Evolutionary conservation across 2,113 vertebrate species (phyloP).

Genomic region (Petroica traversi): DNA sequence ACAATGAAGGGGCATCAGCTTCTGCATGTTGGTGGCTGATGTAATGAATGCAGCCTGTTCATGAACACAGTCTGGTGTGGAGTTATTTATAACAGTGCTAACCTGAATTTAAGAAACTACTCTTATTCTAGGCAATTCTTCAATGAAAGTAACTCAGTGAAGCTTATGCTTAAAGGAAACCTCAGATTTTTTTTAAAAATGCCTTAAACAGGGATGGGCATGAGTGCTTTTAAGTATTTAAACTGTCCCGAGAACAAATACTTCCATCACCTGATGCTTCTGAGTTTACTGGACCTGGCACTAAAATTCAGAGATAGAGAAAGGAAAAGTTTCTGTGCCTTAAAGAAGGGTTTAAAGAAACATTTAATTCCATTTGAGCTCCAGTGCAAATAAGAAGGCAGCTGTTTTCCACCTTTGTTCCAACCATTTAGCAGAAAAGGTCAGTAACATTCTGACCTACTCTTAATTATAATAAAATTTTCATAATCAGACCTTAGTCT

Average conservation of each 20-base stretch:
- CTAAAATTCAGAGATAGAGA: background rate
- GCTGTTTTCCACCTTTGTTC: background rate
- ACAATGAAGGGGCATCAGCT: background rate
- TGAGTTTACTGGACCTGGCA: background rate
- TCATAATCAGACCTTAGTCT: background rate
- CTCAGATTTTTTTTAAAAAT: background rate
- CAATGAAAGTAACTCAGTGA: background rate
- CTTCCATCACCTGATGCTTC: background rate
- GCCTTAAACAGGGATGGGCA: background rate
- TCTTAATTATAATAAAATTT: background rate
- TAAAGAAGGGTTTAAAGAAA: background rate
- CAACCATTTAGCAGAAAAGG: constrained; percentile 1
- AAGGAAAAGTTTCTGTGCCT: background rate
- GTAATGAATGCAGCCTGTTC: background rate
- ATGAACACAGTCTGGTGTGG: background rate
- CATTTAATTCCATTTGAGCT: background rate
- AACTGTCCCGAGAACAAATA: background rate
- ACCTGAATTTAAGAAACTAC: background rate
- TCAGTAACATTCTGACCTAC: background rate
- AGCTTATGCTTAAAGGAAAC: background rate
- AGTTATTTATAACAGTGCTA: background rate
- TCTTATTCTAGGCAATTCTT: background rate
- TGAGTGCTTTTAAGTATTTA: background rate
- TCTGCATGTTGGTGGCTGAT: background rate
- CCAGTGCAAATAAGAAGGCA: background rate